Base-by-base conservation (phyloP, 2,797 vertebrate genomes). In the Gallinago nigripennis region DNA sequence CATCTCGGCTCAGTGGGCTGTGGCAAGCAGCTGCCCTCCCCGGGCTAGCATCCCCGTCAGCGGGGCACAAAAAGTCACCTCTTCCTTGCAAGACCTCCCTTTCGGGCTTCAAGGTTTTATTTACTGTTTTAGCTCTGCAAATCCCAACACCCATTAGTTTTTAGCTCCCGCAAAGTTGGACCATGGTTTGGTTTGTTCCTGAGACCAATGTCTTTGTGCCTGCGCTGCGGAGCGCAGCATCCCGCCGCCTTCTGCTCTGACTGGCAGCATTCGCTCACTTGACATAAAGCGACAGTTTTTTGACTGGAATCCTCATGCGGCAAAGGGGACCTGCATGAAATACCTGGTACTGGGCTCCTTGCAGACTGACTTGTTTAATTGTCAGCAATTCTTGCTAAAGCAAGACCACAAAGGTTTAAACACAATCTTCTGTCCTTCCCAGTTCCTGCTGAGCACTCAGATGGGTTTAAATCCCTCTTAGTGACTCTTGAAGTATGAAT, bases 401-500 rank as follows among this genome's bases (percentile, higher is more conserved):
- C 41, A 41, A 57, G 61, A 41, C 69, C 45, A 75, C 60, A 33
- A 83, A 61, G 31, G 39, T 83, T 81, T 48, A 50, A 56, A 39
- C n/a, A 16, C 64, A 28, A 27, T 60, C 41, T 80, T 80, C 88
- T 21, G 50, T 76, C 84, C 45, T 83, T 72, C 50, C 50, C 81
- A 2, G 73, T 30, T 39, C 69, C 53, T 35, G 43, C 37, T 56
- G 72, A 78, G 82, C 33, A 2, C 56, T 94, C 63, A 30, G 81
- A 82, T n/a, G 75, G 23, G 68, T 66, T 82, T 60, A 60, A 88
- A 92, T 73, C 78, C 51, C 43, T 53, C 37, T 69, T n/a, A 45
- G 68, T 87, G 82, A 39, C 45, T 82, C 88, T 11, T 10, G 53
- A 82, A 86, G 83, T 88, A 85, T n/a, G 78, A 77, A 61, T 61